A percentile compares a stretch with the other conserved stretches of the same genome.
phyloP scores from a whole-genome alignment of 2,888 invertebrate genomes.

The Encarsia formosa region DNA sequence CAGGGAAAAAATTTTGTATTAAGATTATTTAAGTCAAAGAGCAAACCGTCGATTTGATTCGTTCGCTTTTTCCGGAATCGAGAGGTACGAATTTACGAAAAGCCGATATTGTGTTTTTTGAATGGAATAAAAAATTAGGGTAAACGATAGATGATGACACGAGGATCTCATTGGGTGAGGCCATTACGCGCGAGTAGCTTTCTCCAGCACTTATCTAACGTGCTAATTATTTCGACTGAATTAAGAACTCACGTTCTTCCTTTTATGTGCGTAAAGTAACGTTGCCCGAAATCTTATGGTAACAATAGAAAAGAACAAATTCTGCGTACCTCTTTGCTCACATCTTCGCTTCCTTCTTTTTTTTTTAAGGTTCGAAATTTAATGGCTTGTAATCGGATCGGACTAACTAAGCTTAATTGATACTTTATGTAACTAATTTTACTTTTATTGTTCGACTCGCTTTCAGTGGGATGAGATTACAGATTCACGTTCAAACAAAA shows the following conservation, averaged over 20 bases:
- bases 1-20: no score
- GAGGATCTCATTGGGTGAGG: conserved; percentile 5
- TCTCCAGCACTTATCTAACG: conserved; percentile 22
- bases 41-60: no score
- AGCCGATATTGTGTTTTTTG: no score
- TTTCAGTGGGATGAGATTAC: background rate
- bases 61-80: no score
- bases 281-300: background rate
- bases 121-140: no score
- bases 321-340: background rate
- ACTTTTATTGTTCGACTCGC: conserved; percentile 3
- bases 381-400: conserved; percentile 8
- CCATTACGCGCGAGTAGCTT: conserved; percentile 15
- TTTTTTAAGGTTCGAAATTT: background rate
- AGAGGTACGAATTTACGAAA: no score
- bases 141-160: background rate
- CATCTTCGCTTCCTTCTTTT: background rate
- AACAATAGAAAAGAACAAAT: background rate
- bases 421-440: conserved; percentile 15
- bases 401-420: conserved; percentile 9
- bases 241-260: conserved; percentile 1
- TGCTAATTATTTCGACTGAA: conserved; percentile 18
- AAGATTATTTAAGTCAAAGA: no score
- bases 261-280: background rate
- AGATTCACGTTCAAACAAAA: no score